Percentiles rank a stretch among this genome's conserved stretches.
Conservation (phyloP, 2,888 invertebrate genomes). For the Phymatocera aterrima region DNA sequence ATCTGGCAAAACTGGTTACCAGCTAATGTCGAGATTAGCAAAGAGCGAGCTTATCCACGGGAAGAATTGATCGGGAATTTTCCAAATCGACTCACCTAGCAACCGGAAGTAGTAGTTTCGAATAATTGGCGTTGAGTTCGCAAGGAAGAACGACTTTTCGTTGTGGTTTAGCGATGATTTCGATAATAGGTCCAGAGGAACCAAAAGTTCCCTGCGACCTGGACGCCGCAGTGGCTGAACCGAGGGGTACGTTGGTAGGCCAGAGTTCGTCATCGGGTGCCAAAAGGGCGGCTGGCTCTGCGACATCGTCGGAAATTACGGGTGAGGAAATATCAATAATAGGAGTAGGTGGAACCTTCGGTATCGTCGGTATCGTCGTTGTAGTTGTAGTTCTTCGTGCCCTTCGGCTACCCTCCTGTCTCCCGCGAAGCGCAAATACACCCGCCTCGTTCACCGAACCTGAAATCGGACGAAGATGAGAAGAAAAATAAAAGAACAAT, state of each 20-base stretch:
- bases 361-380: constrained; percentile 58
- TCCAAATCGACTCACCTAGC: constrained; percentile 62
- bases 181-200: constrained; percentile 63
- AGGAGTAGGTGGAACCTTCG: neutral
- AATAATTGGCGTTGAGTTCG: constrained; percentile 70
- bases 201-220: constrained; percentile 49
- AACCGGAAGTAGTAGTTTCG: constrained; percentile 66
- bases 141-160: constrained; percentile 71
- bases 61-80: no score
- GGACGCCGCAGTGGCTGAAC: constrained; percentile 53
- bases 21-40: no score
- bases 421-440: constrained; percentile 68
- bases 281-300: constrained; percentile 68
- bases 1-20: no score
- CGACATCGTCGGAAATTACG: constrained; percentile 60
- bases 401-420: constrained; percentile 67
- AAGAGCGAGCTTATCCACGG: no score
- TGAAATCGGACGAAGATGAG: no score
- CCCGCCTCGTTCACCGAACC: constrained; percentile 71
- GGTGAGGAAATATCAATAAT: constrained; percentile 12
- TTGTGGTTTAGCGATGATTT: constrained; percentile 70
- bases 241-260: constrained; percentile 58
- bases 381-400: constrained; percentile 66
- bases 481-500: neutral
- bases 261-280: constrained; percentile 69